Base-by-base conservation (phyloP, 1,140 invertebrate species). In the Globodera ellingtonae region DNA sequence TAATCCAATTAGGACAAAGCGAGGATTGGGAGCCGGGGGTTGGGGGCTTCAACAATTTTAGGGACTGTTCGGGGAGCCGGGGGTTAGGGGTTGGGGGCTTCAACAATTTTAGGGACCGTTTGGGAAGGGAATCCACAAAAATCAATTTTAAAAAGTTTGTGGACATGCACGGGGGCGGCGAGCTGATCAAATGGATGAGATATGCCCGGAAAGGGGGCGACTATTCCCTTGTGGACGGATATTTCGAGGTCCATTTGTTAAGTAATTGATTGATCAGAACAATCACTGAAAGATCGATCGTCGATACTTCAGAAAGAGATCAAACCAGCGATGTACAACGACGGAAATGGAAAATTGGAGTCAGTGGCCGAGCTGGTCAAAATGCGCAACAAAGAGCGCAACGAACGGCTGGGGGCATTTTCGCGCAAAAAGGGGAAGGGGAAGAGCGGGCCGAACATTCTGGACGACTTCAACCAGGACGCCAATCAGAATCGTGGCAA, bases 391-490 rank as follows among this genome's bases (percentile, higher is more conserved):
- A 88, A 89, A 80, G 87, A 89, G 72, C 75, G 87, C 80, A 89
- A 89, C 73, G 87, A 86, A 75, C 52, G 82, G 66, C 67, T 89
- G 3, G 81, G 88, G n/a, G 87, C 87, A n/a, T 87, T 82, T 71
- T 82, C 75, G 15, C 73, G 87, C 47, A 89, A 89, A 81, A 89
- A 89, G 72, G 87, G 87, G 69, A 89, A 89, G 80, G 87, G 87
- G 75, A 89, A 89, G 72, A 89, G 87, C 75, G 87, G 87, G 6
- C 87, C 87, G 15, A 89, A 89, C 72, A 88, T 89, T 62, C 66
- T 89, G 72, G 88, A 89, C 59, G 88, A 89, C 66, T 89, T 89
- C 76, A 89, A 89, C 69, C 87, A 89, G 77, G 87, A 89, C 66
- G 79, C 75, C 56, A 83, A 86, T 35, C 85, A 88, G 77, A 84